Conservation (phyloP, 1,140 invertebrate genomes). For the Belonocnema kinseyi region DNA sequence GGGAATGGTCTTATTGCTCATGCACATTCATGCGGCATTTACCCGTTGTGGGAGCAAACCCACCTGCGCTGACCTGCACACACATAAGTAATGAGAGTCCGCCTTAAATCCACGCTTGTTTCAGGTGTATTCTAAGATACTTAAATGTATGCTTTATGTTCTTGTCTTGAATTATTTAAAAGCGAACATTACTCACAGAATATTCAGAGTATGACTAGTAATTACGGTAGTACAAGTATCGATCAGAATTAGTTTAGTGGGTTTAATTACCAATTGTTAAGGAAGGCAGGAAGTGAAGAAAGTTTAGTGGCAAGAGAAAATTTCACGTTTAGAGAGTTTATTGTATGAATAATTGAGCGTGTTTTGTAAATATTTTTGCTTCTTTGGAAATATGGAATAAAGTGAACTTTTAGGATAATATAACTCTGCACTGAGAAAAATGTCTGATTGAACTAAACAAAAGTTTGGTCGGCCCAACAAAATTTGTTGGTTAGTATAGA, state of each 20-base stretch:
- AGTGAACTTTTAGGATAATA: too few species aligned
- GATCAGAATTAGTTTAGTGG: not conserved
- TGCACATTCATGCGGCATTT: conserved; percentile 51
- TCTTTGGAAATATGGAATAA: not conserved
- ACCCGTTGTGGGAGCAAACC: conserved; percentile 50
- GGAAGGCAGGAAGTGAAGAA: too few species aligned
- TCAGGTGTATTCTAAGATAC: conserved; percentile 12
- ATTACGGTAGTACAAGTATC: conserved; percentile 31
- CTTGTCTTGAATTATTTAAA: conserved; percentile 4
- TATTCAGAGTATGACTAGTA: not conserved
- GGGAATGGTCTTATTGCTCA: conserved; percentile 31
- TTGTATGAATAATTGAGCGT: conserved; percentile 33
- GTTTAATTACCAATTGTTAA: too few species aligned
- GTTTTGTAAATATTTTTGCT: conserved; percentile 40
- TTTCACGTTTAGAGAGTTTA: too few species aligned
- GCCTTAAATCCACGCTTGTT: conserved; percentile 40
- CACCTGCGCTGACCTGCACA: conserved; percentile 43
- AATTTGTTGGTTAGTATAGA: too few species aligned
- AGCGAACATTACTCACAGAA: conserved; percentile 14
- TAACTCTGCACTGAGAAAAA: too few species aligned
- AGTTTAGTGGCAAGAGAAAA: too few species aligned
- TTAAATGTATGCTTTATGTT: not conserved
- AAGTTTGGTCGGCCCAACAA: too few species aligned
- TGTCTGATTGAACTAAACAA: too few species aligned
- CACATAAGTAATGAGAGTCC: conserved; percentile 8